Conservation (phyloP, 1,140 invertebrate species). For the Penaeus indicus region DNA sequence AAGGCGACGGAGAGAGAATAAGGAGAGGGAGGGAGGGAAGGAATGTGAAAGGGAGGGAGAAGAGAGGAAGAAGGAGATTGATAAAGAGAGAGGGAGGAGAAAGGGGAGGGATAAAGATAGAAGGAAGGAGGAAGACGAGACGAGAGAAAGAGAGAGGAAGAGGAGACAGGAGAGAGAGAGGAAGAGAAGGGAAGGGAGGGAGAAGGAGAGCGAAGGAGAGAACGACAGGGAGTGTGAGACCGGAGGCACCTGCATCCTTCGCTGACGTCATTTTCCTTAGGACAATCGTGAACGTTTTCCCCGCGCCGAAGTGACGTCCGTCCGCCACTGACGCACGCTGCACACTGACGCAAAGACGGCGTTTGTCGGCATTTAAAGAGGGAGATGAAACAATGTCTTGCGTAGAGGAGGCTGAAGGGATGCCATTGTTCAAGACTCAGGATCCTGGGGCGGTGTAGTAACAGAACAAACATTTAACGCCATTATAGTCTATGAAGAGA, state of each 20-base stretch:
- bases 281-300: too few relatives aligned
- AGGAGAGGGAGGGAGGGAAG: not conserved
- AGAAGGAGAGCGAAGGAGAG: not conserved
- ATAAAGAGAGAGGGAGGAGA: not conserved
- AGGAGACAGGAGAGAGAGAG: not conserved
- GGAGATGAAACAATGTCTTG: not conserved
- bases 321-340: too few relatives aligned
- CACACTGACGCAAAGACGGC: too few relatives aligned
- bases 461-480: not conserved
- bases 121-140: not conserved
- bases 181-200: not conserved
- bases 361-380: not conserved
- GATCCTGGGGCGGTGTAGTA: too few relatives aligned
- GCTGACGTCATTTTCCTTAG: too few relatives aligned
- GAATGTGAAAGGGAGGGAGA: not conserved
- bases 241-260: not conserved
- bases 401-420: not conserved
- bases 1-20: not conserved
- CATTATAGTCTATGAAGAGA: too few relatives aligned
- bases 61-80: too few relatives aligned
- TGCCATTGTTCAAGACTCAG: too few relatives aligned
- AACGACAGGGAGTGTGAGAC: not conserved
- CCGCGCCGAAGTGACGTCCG: too few relatives aligned
- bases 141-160: not conserved
- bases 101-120: not conserved